Base-by-base conservation (phyloP, 92 coral and sea anemone species). In the Porites divaricata region DNA sequence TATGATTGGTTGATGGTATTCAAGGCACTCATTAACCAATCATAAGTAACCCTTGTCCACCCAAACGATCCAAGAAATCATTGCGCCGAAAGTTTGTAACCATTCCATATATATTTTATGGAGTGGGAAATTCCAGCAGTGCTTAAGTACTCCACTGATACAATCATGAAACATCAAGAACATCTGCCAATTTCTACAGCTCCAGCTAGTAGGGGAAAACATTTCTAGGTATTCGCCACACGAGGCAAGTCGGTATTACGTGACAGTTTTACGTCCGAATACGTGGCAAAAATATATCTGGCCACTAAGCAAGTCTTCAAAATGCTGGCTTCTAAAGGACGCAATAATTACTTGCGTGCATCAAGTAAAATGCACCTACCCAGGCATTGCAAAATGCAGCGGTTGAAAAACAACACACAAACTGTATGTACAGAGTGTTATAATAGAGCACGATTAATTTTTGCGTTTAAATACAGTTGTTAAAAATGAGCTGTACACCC, bases 111-210 rank as follows among this genome's bases (percentile, higher is more conserved):
- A 35, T 3, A 35, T 35, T 35, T 35, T 35, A 5, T 35, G 45
- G 45, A 35, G 6, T 35, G 45, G 45, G 45, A 35, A 35, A 35
- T 35, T 35, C 45, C 81, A 75, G 98, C 98, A 9, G 90, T 92
- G 15, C 73, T 94, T 9, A 89, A 91, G 51, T 94, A 94, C 81
- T 87, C 98, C 21, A 89, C 74, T 28, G 95, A 87, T 25, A 58
- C 76, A 50, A 80, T 53, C 51, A 72, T 83, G 73, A 88, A 71
- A 61, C 93, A 70, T 64, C 92, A 83, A 73, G 81, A 88, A 63
- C 92, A 79, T 78, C 78, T 78, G 25, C 85, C 90, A 15, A 85
- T 94, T 51, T 87, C 98, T 12, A 92, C 92, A 49, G 98, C 94
- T 6, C 95, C 91, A 10, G 91, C 87, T 68, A 65, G 24, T 2